Base-by-base conservation (phyloP, 2,888 invertebrate genomes). In the Gastrophysa polygoni region DNA sequence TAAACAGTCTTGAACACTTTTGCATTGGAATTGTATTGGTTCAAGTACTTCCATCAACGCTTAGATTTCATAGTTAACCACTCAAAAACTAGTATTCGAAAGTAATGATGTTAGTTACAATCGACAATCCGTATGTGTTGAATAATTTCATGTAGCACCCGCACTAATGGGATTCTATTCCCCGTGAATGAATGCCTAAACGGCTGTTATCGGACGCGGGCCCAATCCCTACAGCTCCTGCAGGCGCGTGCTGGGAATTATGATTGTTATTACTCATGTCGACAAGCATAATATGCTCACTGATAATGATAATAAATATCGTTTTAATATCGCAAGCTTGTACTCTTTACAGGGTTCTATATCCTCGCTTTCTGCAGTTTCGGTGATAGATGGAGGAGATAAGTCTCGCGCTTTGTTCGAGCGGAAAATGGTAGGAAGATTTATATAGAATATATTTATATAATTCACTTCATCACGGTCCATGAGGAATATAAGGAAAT, bases 201-300 rank as follows among this genome's bases (percentile, higher is more conserved):
- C 69, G 69, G 61, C 67, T 65, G 71, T 72, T 71, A 72, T 71
- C 72, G 66, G 68, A 62, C 64, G 34, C 66, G 59, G 49, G 60
- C 59, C 43, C 68, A 64, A 68, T 72, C 73, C 72, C 68, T 43
- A 61, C 54, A 59, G 61, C 54, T 54, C 44, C 61, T 66, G 44
- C 47, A 50, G 69, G 69, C 77, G 75, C 76, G 76, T 76, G 76
- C 73, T 70, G 71, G 71, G 75, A 77, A 77, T 77, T 77, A 77
- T 77, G 76, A 76, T 75, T 75, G 76, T 75, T 76, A 75, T 73
- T 74, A 72, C 68, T 74, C 73, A 73, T 71, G 73, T 73, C 64
- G 73, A 74, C 74, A 72, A 69, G 71, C 66, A 63, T 72, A 73
- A 74, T 74, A 73, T 72, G 72, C 68, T 68, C 64, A 59, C 63